phyloP scores from a whole-genome alignment of 2,797 vertebrate species.

The Epinephelus awoara region DNA sequence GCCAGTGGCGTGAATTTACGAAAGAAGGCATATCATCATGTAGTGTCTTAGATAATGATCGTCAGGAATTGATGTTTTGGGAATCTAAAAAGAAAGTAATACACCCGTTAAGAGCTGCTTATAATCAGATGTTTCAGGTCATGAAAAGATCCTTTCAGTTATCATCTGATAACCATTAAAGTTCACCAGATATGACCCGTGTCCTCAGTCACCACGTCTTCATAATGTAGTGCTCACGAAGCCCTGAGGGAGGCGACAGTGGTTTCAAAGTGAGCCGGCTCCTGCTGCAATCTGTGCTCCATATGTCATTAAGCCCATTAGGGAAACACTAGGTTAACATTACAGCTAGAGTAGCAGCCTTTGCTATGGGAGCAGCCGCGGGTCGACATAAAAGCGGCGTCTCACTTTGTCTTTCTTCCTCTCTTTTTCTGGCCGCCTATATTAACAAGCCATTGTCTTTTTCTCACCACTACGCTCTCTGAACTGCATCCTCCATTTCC shows the following conservation, averaged over 20 bases:
- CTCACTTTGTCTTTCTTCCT: constrained; percentile 72
- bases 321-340: constrained; percentile 74
- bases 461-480: constrained; percentile 53
- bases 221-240: constrained; percentile 63
- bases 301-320: constrained; percentile 82
- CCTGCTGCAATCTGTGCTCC: constrained; percentile 76
- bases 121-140: constrained; percentile 1
- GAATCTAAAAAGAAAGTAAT: constrained; percentile 10
- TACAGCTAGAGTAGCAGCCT: constrained; percentile 57
- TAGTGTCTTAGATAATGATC: constrained; percentile 38
- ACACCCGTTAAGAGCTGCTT: constrained; percentile 40
- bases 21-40: constrained; percentile 33
- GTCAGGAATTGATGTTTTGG: neutral
- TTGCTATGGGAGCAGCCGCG: constrained; percentile 50
- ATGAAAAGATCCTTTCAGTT: constrained; percentile 37
- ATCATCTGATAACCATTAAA: constrained; percentile 45
- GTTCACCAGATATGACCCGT: constrained; percentile 56
- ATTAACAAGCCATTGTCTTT: constrained; percentile 74
- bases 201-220: constrained; percentile 47
- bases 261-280: constrained; percentile 68
- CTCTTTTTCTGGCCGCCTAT: constrained; percentile 61
- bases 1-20: constrained; percentile 39
- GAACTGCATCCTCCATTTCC: constrained; percentile 69
- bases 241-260: constrained; percentile 79
- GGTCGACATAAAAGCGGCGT: constrained; percentile 61